A percentile compares a stretch with the other conserved stretches of the same genome.
Conservation (phyloP, 2,888 invertebrate genomes). For the Arctia plantaginis region DNA sequence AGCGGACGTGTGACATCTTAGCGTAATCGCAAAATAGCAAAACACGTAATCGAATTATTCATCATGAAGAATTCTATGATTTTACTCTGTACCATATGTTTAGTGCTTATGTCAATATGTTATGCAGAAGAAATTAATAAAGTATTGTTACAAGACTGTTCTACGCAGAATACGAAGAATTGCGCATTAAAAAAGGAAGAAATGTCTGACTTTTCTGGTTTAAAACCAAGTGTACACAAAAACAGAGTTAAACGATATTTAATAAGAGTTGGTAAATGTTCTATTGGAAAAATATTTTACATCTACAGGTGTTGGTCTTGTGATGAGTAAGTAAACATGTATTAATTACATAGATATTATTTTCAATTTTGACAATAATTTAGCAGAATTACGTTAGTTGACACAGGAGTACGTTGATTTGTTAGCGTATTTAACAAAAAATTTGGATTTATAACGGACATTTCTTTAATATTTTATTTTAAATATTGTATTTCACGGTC, state of each 20-base stretch:
- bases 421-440: neutral
- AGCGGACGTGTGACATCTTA: neutral
- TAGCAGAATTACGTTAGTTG: neutral
- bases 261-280: slow-evolving; percentile 12
- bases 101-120: neutral
- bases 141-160: neutral
- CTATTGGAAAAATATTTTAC: slow-evolving; percentile 7
- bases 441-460: no score
- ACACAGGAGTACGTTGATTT: neutral
- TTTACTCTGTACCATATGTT: neutral
- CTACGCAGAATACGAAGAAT: neutral
- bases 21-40: neutral
- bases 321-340: slow-evolving; percentile 14
- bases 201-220: neutral
- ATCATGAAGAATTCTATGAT: neutral
- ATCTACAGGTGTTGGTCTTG: slow-evolving; percentile 9
- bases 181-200: neutral
- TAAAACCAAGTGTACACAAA: neutral
- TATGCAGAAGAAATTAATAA: neutral
- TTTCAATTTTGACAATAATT: neutral
- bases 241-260: slow-evolving; percentile 12
- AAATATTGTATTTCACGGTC: no score
- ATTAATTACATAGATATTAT: no score
- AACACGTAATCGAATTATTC: neutral
- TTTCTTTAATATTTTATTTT: no score